Evolutionary conservation across 2,888 invertebrate genomes (phyloP).

Genomic region (Acholoe squamosa): DNA sequence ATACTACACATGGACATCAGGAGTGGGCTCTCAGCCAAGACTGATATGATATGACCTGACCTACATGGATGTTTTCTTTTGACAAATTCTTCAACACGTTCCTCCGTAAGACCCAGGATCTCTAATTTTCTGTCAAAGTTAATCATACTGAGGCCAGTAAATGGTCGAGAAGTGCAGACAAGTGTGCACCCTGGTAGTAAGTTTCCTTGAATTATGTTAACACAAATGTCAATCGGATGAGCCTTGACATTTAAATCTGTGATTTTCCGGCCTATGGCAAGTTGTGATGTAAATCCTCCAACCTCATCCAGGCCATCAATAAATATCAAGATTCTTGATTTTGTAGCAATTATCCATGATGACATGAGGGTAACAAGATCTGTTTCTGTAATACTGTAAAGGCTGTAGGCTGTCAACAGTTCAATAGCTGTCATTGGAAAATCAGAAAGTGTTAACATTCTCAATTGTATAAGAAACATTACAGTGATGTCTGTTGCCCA

Average conservation of each 20-base stretch:
- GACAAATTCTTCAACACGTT: background rate
- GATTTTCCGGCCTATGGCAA: background rate
- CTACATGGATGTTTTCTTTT: background rate
- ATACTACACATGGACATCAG: background rate
- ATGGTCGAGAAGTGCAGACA: background rate
- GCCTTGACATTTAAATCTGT: background rate
- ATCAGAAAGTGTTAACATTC: background rate
- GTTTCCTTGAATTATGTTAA: background rate
- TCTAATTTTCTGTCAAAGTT: background rate
- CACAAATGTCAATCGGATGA: background rate
- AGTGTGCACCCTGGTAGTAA: background rate
- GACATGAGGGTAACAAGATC: background rate
- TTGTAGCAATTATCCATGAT: background rate
- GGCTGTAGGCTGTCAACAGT: background rate
- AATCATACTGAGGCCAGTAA: background rate
- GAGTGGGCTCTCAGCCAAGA: background rate
- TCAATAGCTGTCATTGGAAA: background rate
- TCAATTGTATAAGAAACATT: background rate
- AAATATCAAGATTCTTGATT: background rate
- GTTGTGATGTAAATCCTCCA: background rate
- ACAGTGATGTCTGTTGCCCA: background rate
- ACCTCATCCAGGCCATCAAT: slow-evolving; percentile 30
- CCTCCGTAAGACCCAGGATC: background rate
- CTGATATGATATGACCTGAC: background rate
- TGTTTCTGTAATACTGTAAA: background rate